phyloP scores from a whole-genome alignment of 2,113 vertebrate genomes.

The Todiramphus chloris region DNA sequence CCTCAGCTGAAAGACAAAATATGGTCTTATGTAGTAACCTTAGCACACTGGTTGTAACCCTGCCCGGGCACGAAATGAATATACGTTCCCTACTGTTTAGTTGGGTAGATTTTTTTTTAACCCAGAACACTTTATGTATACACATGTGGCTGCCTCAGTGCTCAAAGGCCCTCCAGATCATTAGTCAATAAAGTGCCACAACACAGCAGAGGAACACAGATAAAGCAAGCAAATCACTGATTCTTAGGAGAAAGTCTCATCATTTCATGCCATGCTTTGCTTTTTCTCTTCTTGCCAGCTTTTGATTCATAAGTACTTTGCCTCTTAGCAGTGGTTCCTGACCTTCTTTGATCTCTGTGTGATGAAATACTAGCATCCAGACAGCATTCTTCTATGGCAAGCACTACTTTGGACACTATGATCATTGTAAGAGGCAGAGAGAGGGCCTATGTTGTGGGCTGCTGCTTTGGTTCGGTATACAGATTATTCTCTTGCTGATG shows the following conservation, averaged over 20 bases:
- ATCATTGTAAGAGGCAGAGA: background rate
- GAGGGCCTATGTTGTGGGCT: background rate
- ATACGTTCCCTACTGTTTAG: background rate
- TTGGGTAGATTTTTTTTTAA: background rate
- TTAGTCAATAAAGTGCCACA: background rate
- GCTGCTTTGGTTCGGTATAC: background rate
- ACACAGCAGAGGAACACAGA: background rate
- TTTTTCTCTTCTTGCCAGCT: background rate
- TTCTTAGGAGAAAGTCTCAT: background rate
- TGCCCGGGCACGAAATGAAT: background rate
- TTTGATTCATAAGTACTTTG: background rate
- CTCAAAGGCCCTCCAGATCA: background rate
- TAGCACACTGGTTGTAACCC: background rate
- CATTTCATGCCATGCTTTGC: background rate
- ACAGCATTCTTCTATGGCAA: background rate
- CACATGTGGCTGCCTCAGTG: background rate
- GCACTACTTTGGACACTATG: background rate
- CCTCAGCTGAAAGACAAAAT: background rate
- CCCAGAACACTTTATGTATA: background rate
- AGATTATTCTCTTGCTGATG: background rate
- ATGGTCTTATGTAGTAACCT: background rate
- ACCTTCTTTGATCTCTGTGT: background rate
- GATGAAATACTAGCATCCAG: background rate
- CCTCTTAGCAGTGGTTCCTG: background rate
- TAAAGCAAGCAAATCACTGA: background rate